Evolutionary conservation across 2,113 vertebrate genomes (phyloP), one percentile per base, ranked within the genome.

Genomic region (Heterocephalus glaber): DNA sequence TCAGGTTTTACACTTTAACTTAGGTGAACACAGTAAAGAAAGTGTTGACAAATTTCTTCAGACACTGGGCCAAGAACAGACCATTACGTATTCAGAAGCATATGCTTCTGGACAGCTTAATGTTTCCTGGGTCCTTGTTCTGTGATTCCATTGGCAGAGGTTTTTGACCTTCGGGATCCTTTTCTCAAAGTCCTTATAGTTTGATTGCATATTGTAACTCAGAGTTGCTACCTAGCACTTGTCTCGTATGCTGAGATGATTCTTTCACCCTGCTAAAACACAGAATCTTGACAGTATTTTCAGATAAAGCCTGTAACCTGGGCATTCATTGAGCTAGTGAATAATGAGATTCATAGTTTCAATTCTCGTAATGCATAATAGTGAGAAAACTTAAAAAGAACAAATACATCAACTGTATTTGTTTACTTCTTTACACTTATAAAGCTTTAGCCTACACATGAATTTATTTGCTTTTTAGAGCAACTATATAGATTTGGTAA

Each of bases 11-110:
- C 65, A 90, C 85, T 81, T 92, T 91, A 96, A 88, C 88, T 94
- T 93, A 96, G 88, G 19, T 89, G 97, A 98, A 88, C 96, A 96
- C 96, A 96, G 65, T 41, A 95, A 97, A 79, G 81, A 80, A 66
- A 30, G 10, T 88, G 47, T 56, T 68, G n/a, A 83, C 47, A 80
- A 17, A 0, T 92, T 95, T 80, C 83, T 97, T 41, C 24, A 44
- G 54, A 68, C 33, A 60, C 4, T 74, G 38, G 93, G 41, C 1
- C 44, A 61, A 83, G 92, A 54, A 63, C 65, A 12, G 11, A 54
- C 33, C 80, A 20, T 63, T 54, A 61, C 41, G 49, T 33, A 13
- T 87, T 80, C 0, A 2, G 87, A 72, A 11, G 63, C 81, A 65
- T 8, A 0, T 0, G 24, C 0, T 30, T 88, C 44, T 82, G 5